phyloP scores from a whole-genome alignment of 2,888 invertebrate species.

The Morpho deidamia region DNA sequence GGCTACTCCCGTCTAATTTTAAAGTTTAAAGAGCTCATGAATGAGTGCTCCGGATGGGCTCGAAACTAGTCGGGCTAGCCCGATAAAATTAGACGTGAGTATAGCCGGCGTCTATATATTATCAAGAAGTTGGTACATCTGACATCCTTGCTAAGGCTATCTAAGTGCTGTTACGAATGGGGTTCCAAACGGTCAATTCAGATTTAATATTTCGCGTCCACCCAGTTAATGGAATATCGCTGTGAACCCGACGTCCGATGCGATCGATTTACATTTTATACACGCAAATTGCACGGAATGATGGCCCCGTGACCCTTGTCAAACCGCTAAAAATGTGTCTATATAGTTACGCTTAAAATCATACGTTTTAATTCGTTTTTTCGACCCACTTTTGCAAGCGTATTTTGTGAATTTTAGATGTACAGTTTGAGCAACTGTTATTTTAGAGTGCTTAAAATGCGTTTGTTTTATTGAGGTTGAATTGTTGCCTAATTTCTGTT shows the following conservation, averaged over 20 bases:
- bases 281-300: slow-evolving; percentile 65
- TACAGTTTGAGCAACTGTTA: neutral
- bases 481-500: too few species aligned
- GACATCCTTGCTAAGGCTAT: slow-evolving; percentile 18
- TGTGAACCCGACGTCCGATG: slow-evolving; percentile 50
- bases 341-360: slow-evolving; percentile 16
- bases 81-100: too few species aligned
- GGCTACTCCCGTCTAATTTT: too few species aligned
- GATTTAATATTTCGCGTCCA: slow-evolving; percentile 63
- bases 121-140: too few species aligned
- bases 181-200: slow-evolving; percentile 49
- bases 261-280: slow-evolving; percentile 71
- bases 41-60: too few species aligned
- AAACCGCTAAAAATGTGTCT: slow-evolving; percentile 40
- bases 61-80: too few species aligned
- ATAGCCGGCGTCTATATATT: too few species aligned
- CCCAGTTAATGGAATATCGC: slow-evolving; percentile 70
- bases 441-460: too few species aligned
- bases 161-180: slow-evolving; percentile 31
- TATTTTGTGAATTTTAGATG: slow-evolving; percentile 1
- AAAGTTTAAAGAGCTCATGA: too few species aligned
- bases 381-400: too few species aligned
- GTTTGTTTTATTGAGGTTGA: too few species aligned
- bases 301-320: slow-evolving; percentile 61
- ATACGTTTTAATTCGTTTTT: neutral